These are phyloP conservation scores for Xiphophorus couchianus DNA, from an alignment of 2,113 vertebrate genomes.

Conservation along the genomic window DNA sequence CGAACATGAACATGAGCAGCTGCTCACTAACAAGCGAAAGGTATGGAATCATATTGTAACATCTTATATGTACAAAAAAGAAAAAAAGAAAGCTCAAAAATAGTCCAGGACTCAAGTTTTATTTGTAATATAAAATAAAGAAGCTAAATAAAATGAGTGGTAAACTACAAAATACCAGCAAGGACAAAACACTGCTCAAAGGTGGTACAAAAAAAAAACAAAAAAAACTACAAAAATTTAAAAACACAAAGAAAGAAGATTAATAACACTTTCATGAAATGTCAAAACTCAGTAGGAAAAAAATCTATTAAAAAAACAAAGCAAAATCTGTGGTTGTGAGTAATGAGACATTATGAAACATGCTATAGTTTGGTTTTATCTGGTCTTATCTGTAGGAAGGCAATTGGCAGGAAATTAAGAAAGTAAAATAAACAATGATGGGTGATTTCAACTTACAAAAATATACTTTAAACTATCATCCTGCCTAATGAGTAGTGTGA, in stretches of 20 bases:
- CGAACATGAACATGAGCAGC: conserved; percentile 65
- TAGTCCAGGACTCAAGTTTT: background rate
- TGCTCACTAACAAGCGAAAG: conserved; percentile 58
- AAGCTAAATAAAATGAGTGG: background rate
- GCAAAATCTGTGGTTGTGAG: no score
- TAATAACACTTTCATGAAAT: no score
- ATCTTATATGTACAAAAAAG: background rate
- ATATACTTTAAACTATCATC: background rate
- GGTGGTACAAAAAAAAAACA: no score
- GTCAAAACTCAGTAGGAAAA: no score
- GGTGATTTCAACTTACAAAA: background rate
- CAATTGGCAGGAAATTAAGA: background rate
- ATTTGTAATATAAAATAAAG: background rate
- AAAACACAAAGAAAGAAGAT: no score
- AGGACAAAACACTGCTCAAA: no score
- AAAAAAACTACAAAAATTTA: no score
- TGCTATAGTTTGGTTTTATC: background rate
- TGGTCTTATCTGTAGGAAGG: background rate
- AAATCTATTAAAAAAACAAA: no score
- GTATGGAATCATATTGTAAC: conserved; percentile 47
- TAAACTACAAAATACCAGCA: background rate
- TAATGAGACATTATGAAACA: background rate
- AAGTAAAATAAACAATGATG: background rate
- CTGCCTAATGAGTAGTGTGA: background rate
- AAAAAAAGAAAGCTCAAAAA: background rate